Conservation (phyloP, 2,888 invertebrate genomes). For the Pseudanteris insignis region DNA sequence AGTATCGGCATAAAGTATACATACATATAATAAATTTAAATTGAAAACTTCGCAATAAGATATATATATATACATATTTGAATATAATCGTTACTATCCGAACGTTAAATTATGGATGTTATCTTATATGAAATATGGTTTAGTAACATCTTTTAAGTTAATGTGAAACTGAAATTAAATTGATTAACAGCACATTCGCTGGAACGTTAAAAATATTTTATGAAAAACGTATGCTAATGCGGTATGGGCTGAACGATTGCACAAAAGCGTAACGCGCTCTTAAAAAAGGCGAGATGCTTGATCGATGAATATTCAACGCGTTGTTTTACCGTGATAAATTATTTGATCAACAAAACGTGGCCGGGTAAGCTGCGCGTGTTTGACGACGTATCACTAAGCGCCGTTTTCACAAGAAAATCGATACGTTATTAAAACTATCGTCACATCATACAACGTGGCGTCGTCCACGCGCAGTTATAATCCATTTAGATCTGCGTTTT, state of each 20-base stretch:
- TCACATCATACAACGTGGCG: constrained; percentile 30
- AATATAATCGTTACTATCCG: too few relatives aligned
- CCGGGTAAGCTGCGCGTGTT: constrained; percentile 24
- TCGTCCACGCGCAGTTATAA: constrained; percentile 32
- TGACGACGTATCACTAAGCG: constrained; percentile 29
- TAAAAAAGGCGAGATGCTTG: constrained; percentile 35
- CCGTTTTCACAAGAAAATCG: constrained; percentile 37
- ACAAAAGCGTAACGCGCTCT: constrained; percentile 12
- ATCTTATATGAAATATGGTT: too few relatives aligned
- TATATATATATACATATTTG: too few relatives aligned
- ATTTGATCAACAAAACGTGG: constrained; percentile 35
- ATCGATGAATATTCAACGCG: constrained; percentile 35
- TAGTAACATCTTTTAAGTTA: too few relatives aligned
- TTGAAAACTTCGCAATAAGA: too few relatives aligned
- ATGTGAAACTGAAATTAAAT: too few relatives aligned
- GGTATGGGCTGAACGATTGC: constrained; percentile 19
- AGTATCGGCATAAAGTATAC: too few relatives aligned
- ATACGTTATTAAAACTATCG: constrained; percentile 44
- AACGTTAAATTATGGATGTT: too few relatives aligned
- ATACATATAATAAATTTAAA: too few relatives aligned
- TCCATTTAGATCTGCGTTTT: constrained; percentile 17
- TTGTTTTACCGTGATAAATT: constrained; percentile 40
- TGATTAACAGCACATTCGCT: too few relatives aligned
- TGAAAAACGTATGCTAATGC: constrained; percentile 25
- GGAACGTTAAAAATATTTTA: constrained; percentile 24